Evolutionary conservation across 2,113 vertebrate genomes (phyloP), one percentile per base, ranked within the genome.

Genomic region (Cynocephalus volans): DNA sequence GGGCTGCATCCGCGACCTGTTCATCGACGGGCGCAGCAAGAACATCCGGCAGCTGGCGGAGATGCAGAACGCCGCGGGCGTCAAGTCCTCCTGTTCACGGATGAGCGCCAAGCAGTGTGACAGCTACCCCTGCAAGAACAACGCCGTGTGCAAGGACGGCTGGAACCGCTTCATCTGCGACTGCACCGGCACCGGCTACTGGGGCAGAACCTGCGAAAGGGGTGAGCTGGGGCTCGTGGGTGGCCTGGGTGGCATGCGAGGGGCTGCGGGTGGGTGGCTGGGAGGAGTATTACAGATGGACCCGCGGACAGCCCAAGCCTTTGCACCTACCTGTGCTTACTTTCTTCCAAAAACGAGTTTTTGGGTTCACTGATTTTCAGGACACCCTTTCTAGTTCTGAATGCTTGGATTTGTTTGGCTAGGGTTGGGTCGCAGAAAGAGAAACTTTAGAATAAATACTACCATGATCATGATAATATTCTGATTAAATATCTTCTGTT

Each of bases 91-190:
- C 2, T 99, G 99, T 84, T 99, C 98, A 15, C 99, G 99, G 91
- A 95, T 99, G 91, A 99, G 98, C 65, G 99, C 99, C 56, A 99
- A 99, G 95, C 99, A 99, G 97, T 99, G 99, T 0, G 99, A 99
- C 98, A 99, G 99, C 97, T 99, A 98, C 97, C 99, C 99, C 0
- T 99, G 99, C 60, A 99, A 99, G 98, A 99, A 99, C 97, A 99
- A 99, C 0, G 99, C 99, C 0, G 96, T 98, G 36, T 99, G 99
- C 96, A 99, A 99, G 97, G 99, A 99, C 0, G 99, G 99, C 52
- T 99, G 99, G 99, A 99, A 99, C 98, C 99, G 99, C 96, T 99
- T 99, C 97, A 98, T 99, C 88, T 99, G 99, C 0, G 99, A 99
- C 98, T 99, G 99, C 95, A 99, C 99, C 0, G 99, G 99, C 88